Conservation (phyloP, 2,797 vertebrate species). For the Columba guinea region DNA sequence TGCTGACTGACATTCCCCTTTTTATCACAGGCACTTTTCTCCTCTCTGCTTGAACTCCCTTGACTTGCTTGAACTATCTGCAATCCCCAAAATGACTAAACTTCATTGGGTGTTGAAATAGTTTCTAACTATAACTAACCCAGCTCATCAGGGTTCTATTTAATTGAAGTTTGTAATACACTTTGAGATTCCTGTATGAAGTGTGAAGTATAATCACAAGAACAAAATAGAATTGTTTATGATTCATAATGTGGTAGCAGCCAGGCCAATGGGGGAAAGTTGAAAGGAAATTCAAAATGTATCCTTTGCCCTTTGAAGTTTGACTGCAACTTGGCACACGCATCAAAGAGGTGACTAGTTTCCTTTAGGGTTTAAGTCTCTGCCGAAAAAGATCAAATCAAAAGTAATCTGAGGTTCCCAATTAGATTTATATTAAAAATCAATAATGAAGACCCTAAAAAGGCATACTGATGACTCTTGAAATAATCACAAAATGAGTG, state of each 20-base stretch:
- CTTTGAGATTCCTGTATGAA: slow-evolving; percentile 6
- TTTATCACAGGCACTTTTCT: not conserved
- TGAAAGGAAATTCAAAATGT: slow-evolving; percentile 64
- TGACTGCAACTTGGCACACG: slow-evolving; percentile 51
- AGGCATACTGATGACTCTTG: not conserved
- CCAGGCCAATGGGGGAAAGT: slow-evolving; percentile 60
- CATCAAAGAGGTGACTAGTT: slow-evolving; percentile 61
- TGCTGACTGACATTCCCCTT: not conserved
- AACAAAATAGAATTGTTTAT: slow-evolving; percentile 58
- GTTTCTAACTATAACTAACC: not conserved
- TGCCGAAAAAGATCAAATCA: slow-evolving; percentile 45
- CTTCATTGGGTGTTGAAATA: not conserved
- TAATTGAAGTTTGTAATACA: slow-evolving; percentile 57
- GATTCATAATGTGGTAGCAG: slow-evolving; percentile 63
- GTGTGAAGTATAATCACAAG: slow-evolving; percentile 24
- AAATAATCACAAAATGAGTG: not conserved
- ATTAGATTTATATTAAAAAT: slow-evolving; percentile 61
- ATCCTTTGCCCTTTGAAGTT: slow-evolving; percentile 70
- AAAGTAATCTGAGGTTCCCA: slow-evolving; percentile 42
- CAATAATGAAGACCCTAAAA: slow-evolving; percentile 51
- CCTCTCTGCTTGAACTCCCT: not conserved
- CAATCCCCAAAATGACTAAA: not conserved
- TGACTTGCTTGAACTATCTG: not conserved
- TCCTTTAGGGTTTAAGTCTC: slow-evolving; percentile 59
- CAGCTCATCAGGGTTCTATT: slow-evolving; percentile 26